A percentile compares a stretch with the other conserved stretches of the same genome.
Evolutionary conservation across 2,888 invertebrate species (phyloP).

Genomic region (Pteria penguin): DNA sequence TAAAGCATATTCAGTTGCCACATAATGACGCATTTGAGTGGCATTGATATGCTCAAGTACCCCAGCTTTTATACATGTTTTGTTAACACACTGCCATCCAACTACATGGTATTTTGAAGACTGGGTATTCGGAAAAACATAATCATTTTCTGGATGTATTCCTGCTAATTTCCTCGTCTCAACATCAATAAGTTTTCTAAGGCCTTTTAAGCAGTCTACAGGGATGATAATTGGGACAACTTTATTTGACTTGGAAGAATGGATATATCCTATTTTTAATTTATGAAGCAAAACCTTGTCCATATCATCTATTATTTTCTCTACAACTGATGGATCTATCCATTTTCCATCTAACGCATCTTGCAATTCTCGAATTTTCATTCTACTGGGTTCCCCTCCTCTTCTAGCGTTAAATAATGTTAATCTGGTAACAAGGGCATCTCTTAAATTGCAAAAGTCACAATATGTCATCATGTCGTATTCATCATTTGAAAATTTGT

Average conservation of each 20-base stretch:
- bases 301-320: conserved; percentile 1
- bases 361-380: conserved; percentile 28
- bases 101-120: conserved; percentile 25
- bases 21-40: conserved; percentile 38
- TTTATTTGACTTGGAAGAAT: conserved; percentile 1
- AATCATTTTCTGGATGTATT: conserved; percentile 21
- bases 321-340: conserved; percentile 21
- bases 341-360: conserved; percentile 29
- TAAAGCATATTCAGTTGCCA: conserved; percentile 30
- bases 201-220: conserved; percentile 26
- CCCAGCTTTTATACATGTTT: conserved; percentile 19
- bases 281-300: conserved; percentile 30
- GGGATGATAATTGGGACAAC: conserved; percentile 35
- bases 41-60: conserved; percentile 27
- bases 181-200: conserved; percentile 19
- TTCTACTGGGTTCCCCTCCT: conserved; percentile 47
- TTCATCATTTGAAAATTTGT: conserved; percentile 4
- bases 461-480: conserved; percentile 18
- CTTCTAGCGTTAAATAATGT: conserved; percentile 49
- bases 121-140: conserved; percentile 28
- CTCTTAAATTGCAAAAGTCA: conserved; percentile 32
- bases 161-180: conserved; percentile 17
- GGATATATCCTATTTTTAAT: conserved; percentile 18
- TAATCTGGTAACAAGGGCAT: conserved; percentile 36
- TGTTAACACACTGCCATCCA: conserved; percentile 27